Percentiles rank a stretch among this genome's conserved stretches.
These are phyloP conservation scores for Siniperca obscura DNA, from an alignment of 2,797 vertebrate species.

Conservation along the genomic window DNA sequence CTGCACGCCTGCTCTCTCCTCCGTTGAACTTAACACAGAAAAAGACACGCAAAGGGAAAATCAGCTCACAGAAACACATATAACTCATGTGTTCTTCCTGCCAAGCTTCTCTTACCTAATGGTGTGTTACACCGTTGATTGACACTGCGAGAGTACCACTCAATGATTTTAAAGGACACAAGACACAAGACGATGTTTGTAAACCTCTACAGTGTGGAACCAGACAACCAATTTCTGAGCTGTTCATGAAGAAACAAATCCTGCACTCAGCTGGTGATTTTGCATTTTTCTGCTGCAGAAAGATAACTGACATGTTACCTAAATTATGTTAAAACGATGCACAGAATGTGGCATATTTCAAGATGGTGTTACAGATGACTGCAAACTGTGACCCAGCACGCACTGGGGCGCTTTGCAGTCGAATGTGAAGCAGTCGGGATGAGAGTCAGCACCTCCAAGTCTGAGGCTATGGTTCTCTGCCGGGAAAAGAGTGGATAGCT, in stretches of 20 bases:
- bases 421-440: neutral
- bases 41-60: constrained; percentile 1
- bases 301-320: neutral
- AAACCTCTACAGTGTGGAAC: neutral
- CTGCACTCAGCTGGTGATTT: neutral
- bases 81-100: constrained; percentile 13
- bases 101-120: constrained; percentile 5
- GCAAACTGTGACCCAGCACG: neutral
- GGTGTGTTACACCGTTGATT: neutral
- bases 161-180: constrained; percentile 16
- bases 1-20: constrained; percentile 2
- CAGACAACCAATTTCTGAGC: neutral
- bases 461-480: neutral
- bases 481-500: too few species aligned
- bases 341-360: neutral
- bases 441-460: neutral
- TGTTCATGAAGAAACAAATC: neutral
- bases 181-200: neutral
- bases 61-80: neutral
- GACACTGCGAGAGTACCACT: neutral
- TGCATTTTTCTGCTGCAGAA: neutral
- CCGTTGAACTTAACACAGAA: neutral
- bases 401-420: neutral
- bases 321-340: neutral
- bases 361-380: neutral